A percentile compares a stretch with the other conserved stretches of the same genome.
phyloP scores from a whole-genome alignment of 2,797 vertebrate genomes.

The Smutsia temminckii region DNA sequence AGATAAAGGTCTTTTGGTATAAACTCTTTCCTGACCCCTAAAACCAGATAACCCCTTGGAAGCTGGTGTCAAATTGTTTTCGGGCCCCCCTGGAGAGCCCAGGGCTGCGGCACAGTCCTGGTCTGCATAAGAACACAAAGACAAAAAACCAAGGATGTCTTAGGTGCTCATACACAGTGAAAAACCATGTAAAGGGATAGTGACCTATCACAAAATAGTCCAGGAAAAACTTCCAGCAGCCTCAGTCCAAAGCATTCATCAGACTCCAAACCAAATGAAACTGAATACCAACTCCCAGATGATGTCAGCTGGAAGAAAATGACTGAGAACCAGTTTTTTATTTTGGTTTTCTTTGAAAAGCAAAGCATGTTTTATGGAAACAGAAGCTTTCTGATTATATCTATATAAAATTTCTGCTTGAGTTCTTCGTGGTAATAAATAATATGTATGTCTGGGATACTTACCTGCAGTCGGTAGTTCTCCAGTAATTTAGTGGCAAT shows the following conservation, averaged over 20 bases:
- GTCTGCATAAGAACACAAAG: neutral
- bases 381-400: slow-evolving; percentile 12
- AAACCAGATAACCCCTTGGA: neutral
- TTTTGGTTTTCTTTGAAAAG: slow-evolving; percentile 42
- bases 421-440: slow-evolving; percentile 24
- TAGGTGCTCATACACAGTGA: neutral
- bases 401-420: slow-evolving; percentile 30
- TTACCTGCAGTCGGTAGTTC: slow-evolving; percentile 19
- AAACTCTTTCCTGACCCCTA: neutral
- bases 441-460: neutral
- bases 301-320: neutral
- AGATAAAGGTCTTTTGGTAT: neutral
- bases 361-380: slow-evolving; percentile 17
- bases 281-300: neutral
- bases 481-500: slow-evolving; percentile 28
- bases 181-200: neutral
- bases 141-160: neutral
- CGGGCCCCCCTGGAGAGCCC: neutral
- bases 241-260: neutral
- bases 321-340: neutral
- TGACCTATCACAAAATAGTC: neutral
- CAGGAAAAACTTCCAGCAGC: neutral
- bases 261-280: neutral
- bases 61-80: slow-evolving; percentile 33
- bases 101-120: neutral